Percentiles rank a stretch among this genome's conserved stretches.
These are phyloP conservation scores for Oedothorax gibbosus DNA, from an alignment of 1,140 invertebrate genomes.

Conservation along the genomic window DNA sequence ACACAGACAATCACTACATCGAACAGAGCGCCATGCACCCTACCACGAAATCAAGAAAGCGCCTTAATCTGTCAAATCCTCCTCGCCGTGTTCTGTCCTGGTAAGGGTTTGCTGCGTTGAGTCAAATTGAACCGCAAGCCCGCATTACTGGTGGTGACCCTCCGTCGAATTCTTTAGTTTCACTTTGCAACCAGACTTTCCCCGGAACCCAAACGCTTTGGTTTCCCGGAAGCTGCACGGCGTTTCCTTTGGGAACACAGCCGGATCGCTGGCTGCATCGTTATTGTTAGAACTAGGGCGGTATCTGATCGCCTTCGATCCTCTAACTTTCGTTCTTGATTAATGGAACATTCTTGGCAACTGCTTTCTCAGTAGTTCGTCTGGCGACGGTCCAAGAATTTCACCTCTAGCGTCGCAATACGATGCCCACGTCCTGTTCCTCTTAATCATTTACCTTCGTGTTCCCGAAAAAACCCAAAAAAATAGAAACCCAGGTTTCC, in stretches of 20 bases:
- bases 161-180: constrained; percentile 93
- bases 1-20: too few species aligned
- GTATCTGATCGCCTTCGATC: too few species aligned
- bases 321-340: too few species aligned
- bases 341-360: too few species aligned
- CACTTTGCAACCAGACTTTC: constrained; percentile 92
- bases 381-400: not conserved
- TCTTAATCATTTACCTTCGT: constrained; percentile 76
- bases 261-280: constrained; percentile 63
- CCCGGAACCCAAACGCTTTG: constrained; percentile 86
- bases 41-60: too few species aligned
- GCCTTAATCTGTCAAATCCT: too few species aligned
- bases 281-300: too few species aligned
- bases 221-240: constrained; percentile 67
- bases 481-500: too few species aligned
- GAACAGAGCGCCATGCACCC: too few species aligned
- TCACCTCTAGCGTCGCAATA: constrained; percentile 12
- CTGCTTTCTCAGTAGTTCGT: constrained; percentile 1
- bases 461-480: too few species aligned
- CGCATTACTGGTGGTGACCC: constrained; percentile 89
- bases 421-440: not conserved
- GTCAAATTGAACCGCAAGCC: constrained; percentile 71
- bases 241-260: constrained; percentile 70
- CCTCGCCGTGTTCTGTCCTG: too few species aligned
- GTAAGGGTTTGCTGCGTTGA: too few species aligned